Percentiles rank a stretch among this genome's conserved stretches.
These are phyloP conservation scores for Palaemon carinicauda DNA, from an alignment of 1,140 invertebrate genomes.

Conservation along the genomic window DNA sequence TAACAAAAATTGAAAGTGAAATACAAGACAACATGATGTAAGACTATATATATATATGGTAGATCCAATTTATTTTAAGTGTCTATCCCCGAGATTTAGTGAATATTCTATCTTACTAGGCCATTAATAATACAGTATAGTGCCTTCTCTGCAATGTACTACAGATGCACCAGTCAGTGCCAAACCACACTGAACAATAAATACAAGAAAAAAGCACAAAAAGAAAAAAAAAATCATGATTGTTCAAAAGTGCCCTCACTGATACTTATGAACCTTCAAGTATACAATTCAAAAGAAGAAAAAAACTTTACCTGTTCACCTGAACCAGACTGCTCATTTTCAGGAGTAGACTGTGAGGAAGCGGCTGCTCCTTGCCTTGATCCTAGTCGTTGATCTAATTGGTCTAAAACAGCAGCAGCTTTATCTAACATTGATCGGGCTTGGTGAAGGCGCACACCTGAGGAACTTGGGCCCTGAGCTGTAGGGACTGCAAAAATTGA, in stretches of 20 bases:
- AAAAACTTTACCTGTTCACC: neutral
- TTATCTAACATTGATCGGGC: constrained; percentile 60
- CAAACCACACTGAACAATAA: neutral
- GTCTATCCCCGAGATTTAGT: too few relatives aligned
- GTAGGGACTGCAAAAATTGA: constrained; percentile 15
- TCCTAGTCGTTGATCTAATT: constrained; percentile 57
- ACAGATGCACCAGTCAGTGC: too few relatives aligned
- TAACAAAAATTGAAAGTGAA: too few relatives aligned
- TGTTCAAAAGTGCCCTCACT: too few relatives aligned
- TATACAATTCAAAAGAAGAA: neutral
- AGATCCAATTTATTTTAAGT: too few relatives aligned
- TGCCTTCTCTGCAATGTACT: too few relatives aligned
- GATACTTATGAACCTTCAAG: too few relatives aligned
- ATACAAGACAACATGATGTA: too few relatives aligned
- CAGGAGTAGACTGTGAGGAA: neutral
- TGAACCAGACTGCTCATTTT: neutral
- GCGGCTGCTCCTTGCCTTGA: constrained; percentile 5
- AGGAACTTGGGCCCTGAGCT: constrained; percentile 62
- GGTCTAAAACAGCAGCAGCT: constrained; percentile 59
- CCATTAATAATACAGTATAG: too few relatives aligned
- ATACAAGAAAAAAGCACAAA: neutral
- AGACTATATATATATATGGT: too few relatives aligned
- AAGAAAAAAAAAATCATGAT: neutral
- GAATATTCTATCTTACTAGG: too few relatives aligned
- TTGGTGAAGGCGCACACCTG: constrained; percentile 59